Percentiles rank a stretch among this genome's conserved stretches.
Conservation (phyloP, 2,888 invertebrate species). For the Cremastobaeus sp. region DNA sequence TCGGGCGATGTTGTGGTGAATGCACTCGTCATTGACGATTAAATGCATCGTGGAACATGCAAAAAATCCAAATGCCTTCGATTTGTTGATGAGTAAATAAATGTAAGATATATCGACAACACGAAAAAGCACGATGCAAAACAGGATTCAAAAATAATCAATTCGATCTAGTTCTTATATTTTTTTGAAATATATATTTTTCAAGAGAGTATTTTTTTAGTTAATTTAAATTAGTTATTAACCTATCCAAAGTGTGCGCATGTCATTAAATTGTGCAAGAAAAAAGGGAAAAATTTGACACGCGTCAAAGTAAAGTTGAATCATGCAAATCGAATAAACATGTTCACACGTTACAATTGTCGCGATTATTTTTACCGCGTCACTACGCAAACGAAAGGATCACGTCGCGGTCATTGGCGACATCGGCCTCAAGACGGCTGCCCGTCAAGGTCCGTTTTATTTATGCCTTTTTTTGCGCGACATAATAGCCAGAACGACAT, state of each 20-base stretch:
- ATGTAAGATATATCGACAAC: no score
- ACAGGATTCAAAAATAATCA: no score
- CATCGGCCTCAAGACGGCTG: conserved; percentile 56
- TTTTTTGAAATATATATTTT: no score
- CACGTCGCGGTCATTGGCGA: conserved; percentile 60
- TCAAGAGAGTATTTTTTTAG: no score
- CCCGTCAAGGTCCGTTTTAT: conserved; percentile 58
- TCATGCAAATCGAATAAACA: conserved; percentile 49
- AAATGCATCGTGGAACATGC: conserved; percentile 7
- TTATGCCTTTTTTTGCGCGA: conserved; percentile 53
- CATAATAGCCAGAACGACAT: conserved; percentile 43
- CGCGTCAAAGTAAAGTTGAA: conserved; percentile 37
- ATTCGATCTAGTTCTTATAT: no score
- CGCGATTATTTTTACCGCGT: conserved; percentile 52
- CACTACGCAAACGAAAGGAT: conserved; percentile 42
- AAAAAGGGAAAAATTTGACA: conserved; percentile 8
- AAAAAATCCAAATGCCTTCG: no score
- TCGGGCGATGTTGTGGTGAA: conserved; percentile 32
- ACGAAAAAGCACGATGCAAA: no score
- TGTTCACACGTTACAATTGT: conserved; percentile 58
- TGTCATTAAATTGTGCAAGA: background rate
- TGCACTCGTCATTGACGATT: conserved; percentile 35
- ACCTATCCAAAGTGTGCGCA: no score
- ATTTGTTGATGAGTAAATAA: no score
- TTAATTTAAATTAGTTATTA: no score